Evolutionary conservation across 2,113 vertebrate genomes (phyloP).

Genomic region (Strix aluco): DNA sequence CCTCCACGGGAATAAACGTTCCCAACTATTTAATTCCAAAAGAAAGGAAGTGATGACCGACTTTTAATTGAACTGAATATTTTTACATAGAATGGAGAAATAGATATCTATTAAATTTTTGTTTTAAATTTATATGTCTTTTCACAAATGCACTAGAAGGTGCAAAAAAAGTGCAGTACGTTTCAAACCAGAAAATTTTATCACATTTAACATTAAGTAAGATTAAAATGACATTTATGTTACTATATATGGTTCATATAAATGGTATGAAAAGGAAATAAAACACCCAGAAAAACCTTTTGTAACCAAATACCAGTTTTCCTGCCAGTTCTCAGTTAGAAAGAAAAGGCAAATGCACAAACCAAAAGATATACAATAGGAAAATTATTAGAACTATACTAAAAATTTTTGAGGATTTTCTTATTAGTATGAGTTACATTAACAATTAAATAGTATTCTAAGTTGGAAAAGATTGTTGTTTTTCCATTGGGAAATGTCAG

Average conservation of each 20-base stretch:
- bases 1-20: neutral
- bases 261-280: neutral
- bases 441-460: neutral
- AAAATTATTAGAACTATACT: neutral
- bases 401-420: neutral
- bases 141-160: neutral
- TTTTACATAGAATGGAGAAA: neutral
- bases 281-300: neutral
- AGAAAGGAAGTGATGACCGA: neutral
- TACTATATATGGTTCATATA: neutral
- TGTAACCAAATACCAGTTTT: neutral
- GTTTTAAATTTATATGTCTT: neutral
- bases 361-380: accelerated
- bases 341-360: neutral
- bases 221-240: neutral
- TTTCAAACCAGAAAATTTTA: neutral
- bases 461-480: neutral
- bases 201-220: neutral
- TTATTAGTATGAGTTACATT: neutral
- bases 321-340: neutral
- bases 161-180: neutral
- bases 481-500: neutral
- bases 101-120: neutral
- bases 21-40: neutral
- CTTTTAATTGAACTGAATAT: conserved; percentile 2